These are phyloP conservation scores for Nautilus pompilius DNA, from an alignment of 1,140 invertebrate species.

Conservation along the genomic window DNA sequence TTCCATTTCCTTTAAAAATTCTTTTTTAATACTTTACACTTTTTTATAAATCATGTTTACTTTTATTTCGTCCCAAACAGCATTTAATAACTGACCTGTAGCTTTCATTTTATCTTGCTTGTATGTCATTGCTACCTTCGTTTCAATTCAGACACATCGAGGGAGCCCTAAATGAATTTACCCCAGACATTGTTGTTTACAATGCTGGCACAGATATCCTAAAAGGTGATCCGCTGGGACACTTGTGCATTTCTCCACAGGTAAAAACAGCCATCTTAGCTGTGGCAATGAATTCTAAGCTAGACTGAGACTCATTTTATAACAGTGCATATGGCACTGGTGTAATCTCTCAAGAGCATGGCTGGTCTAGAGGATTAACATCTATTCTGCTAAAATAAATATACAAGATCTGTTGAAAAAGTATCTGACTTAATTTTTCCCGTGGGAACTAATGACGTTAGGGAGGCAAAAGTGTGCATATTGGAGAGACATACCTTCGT, in stretches of 20 bases:
- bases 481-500: no score
- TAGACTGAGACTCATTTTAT: background rate
- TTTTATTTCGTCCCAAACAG: no score
- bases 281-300: background rate
- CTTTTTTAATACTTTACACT: no score
- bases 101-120: no score
- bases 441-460: no score
- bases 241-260: slow-evolving; percentile 66
- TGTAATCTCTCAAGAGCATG: background rate
- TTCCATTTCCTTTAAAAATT: no score
- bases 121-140: slow-evolving; percentile 2
- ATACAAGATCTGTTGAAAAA: background rate
- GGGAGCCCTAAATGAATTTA: slow-evolving; percentile 69
- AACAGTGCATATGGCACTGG: background rate
- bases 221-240: slow-evolving; percentile 73
- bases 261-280: slow-evolving; percentile 36
- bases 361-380: background rate
- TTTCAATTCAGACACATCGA: slow-evolving; percentile 58
- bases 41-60: no score
- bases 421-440: background rate
- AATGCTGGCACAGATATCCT: slow-evolving; percentile 86
- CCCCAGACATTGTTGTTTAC: slow-evolving; percentile 77
- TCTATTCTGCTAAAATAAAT: background rate
- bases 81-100: no score
- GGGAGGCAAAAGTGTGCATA: no score